Percentiles rank a stretch among this genome's conserved stretches.
Conservation (phyloP, 1,140 invertebrate genomes). For the Drosophila pandora region DNA sequence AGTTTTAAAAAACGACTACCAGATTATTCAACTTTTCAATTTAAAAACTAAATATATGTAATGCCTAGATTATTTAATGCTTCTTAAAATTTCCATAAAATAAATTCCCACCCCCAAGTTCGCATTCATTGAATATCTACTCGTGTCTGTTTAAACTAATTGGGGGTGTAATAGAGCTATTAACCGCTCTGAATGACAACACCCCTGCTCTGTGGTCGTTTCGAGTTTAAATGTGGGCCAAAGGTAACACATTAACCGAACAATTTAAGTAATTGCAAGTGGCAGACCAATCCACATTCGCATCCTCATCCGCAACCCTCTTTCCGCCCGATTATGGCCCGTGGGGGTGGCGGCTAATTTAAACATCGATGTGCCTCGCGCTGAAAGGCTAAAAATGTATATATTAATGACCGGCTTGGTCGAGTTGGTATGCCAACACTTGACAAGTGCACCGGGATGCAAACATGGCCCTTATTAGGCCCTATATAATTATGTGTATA, state of each 20-base stretch:
- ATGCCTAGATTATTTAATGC: background rate
- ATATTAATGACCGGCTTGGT: constrained; percentile 68
- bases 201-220: constrained; percentile 37
- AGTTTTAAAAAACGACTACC: background rate
- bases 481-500: constrained; percentile 61
- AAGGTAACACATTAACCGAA: constrained; percentile 71
- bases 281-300: constrained; percentile 20
- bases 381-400: constrained; percentile 44
- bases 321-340: background rate
- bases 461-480: constrained; percentile 54
- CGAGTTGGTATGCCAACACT: constrained; percentile 69
- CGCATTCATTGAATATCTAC: background rate
- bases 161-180: constrained; percentile 74
- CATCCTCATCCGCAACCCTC: constrained; percentile 43
- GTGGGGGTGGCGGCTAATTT: constrained; percentile 36
- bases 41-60: background rate
- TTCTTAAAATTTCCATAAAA: background rate
- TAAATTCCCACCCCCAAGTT: background rate
- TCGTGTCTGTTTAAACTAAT: constrained; percentile 58
- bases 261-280: constrained; percentile 53
- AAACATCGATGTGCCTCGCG: constrained; percentile 29
- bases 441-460: constrained; percentile 72
- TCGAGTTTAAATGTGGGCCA: constrained; percentile 54
- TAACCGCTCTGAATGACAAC: constrained; percentile 53
- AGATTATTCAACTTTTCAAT: background rate